Evolutionary conservation across 2,113 vertebrate species (phyloP), one percentile per base, ranked within the genome.

Genomic region (Calidris pugnax): DNA sequence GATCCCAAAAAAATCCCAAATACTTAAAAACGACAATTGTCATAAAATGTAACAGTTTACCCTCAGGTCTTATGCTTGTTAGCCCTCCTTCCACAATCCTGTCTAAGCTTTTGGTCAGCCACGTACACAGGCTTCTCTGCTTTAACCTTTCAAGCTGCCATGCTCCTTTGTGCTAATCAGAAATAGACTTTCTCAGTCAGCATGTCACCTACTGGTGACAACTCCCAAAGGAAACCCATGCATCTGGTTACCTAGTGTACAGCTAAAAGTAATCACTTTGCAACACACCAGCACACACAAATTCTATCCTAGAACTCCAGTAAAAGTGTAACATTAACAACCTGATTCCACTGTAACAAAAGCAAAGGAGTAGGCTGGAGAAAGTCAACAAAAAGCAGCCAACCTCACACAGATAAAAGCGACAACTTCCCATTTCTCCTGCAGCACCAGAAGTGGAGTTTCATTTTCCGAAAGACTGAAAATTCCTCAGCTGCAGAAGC

Each of bases 121-220:
- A 5, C 6, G 14, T 26, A 57, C 2, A 5, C 19, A 17, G 27
- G 35, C 15, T 35, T 41, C 3, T 33, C 21, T 14, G 4, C 4
- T 53, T 12, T 35, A 63, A 33, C 14, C 26, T 62, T 39, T 8
- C 64, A 7, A 15, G 24, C 3, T 0, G 0, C 37, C 35, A 12
- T 0, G 47, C 22, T 55, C 15, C 69, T 53, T 47, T 27, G 30
- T 18, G 33, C 7, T 14, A 22, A 4, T 4, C 6, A 47, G 57
- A 33, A 73, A 37, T 2, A 30, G 1, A 0, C 28, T 32, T 20
- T 18, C 7, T 10, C 35, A 24, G 47, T 6, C 63, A 26, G 30
- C 0, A 12, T 39, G 64, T 10, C 79, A 48, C 85, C 18, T 8
- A 17, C 53, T 32, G 17, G 26, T 28, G 55, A 51, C 39, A 35